phyloP scores from a whole-genome alignment of 2,113 vertebrate genomes.

The Cryptotis parvus region DNA sequence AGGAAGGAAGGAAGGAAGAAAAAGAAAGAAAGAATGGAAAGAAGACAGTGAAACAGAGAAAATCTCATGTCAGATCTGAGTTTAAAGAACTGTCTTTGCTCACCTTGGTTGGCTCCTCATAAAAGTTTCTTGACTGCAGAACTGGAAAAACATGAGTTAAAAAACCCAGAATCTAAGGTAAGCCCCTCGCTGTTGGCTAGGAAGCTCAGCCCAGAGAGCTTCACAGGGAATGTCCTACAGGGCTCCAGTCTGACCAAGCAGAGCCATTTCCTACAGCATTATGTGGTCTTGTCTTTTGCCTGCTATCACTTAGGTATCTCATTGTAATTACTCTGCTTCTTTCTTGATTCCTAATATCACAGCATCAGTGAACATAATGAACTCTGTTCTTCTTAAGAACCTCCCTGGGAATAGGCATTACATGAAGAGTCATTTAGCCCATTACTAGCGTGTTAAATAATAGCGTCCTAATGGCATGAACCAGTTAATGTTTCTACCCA shows the following conservation, averaged over 20 bases:
- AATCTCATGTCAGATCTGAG: too few species aligned
- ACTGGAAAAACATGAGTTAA: not conserved
- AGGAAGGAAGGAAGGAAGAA: too few species aligned
- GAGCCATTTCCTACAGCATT: not conserved
- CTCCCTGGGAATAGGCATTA: constrained; percentile 59
- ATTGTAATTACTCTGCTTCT: constrained; percentile 27
- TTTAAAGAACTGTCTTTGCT: not conserved
- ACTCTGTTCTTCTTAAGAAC: constrained; percentile 65
- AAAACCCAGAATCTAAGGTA: not conserved
- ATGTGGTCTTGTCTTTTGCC: not conserved
- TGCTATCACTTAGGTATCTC: not conserved
- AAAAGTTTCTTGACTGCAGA: not conserved
- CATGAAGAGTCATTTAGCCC: constrained; percentile 41
- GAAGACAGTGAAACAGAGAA: too few species aligned
- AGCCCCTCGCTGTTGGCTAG: not conserved
- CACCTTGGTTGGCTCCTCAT: too few species aligned
- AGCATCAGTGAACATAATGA: constrained; percentile 71
- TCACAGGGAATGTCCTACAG: not conserved
- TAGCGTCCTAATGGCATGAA: constrained; percentile 27
- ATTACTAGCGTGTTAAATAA: constrained; percentile 54
- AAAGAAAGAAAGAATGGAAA: too few species aligned
- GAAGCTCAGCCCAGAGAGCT: not conserved
- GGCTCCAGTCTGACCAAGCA: not conserved
- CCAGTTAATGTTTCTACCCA: constrained; percentile 37
- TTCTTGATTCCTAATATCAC: constrained; percentile 58